Conservation (phyloP, 2,113 vertebrate genomes). For the Suncus etruscus region DNA sequence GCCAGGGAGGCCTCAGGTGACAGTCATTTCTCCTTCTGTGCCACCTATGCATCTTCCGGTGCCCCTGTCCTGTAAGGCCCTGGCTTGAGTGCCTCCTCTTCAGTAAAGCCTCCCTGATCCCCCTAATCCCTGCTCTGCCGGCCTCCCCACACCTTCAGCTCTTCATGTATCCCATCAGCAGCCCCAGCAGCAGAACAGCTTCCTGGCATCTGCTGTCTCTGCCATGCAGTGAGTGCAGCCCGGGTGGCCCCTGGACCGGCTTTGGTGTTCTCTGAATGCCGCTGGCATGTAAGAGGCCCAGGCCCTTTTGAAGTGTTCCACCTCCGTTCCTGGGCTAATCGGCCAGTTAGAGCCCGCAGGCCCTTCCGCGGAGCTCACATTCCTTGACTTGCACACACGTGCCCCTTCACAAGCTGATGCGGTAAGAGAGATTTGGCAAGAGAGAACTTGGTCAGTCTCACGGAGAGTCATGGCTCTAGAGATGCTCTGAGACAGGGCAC, state of each 20-base stretch:
- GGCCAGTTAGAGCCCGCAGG: not conserved
- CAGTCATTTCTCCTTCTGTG: slow-evolving; percentile 61
- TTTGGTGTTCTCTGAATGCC: not conserved
- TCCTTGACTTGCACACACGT: not conserved
- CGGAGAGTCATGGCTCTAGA: not conserved
- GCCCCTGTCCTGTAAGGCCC: slow-evolving; percentile 55
- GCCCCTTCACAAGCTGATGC: not conserved
- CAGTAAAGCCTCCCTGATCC: slow-evolving; percentile 75
- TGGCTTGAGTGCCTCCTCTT: slow-evolving; percentile 67
- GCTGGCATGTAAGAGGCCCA: fast-evolving
- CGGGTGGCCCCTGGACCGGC: not conserved
- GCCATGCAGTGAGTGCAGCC: not conserved
- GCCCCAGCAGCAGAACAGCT: not conserved
- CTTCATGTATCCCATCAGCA: not conserved
- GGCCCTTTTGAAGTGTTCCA: not conserved
- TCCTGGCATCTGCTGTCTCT: not conserved
- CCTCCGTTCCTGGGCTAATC: not conserved
- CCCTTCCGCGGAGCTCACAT: not conserved
- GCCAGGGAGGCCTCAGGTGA: slow-evolving; percentile 41
- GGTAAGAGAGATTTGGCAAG: not conserved
- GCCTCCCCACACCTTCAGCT: not conserved
- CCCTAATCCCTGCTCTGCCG: slow-evolving; percentile 65
- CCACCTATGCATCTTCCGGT: slow-evolving; percentile 38
- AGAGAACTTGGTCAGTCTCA: slow-evolving; percentile 7
- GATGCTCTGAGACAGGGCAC: not conserved